Conservation (phyloP, 2,113 vertebrate genomes). For the Delphinapterus leucas region DNA sequence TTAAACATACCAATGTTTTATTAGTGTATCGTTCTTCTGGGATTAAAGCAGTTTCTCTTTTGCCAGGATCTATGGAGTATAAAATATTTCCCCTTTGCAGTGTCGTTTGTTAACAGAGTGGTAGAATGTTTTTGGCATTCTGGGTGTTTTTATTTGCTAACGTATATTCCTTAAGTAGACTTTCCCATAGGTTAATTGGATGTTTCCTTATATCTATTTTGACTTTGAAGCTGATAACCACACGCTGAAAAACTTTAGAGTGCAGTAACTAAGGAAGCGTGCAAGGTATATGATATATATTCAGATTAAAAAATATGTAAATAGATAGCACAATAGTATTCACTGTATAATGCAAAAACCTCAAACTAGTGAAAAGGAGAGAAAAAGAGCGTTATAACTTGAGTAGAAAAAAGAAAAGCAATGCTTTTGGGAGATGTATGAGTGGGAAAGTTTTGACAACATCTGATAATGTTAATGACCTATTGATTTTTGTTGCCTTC, state of each 20-base stretch:
- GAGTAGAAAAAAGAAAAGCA: not conserved
- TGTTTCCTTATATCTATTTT: slow-evolving; percentile 40
- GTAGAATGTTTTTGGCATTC: not conserved
- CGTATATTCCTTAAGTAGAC: not conserved
- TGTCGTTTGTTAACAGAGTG: not conserved
- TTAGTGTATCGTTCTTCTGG: not conserved
- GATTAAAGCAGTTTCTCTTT: not conserved
- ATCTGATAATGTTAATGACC: slow-evolving; percentile 4
- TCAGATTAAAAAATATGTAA: not conserved
- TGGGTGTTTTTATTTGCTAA: not conserved
- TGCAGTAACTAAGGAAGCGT: slow-evolving; percentile 5
- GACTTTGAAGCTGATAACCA: not conserved
- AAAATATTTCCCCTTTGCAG: not conserved
- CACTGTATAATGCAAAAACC: not conserved
- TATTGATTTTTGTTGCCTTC: slow-evolving; percentile 61
- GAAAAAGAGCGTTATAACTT: not conserved
- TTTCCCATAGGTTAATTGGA: not conserved
- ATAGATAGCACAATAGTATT: not conserved
- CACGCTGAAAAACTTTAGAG: not conserved
- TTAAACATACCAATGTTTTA: not conserved
- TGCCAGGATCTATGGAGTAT: not conserved
- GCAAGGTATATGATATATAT: not conserved
- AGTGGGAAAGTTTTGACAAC: not conserved
- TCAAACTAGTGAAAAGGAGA: not conserved
- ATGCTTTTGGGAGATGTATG: not conserved